Conservation (phyloP, 2,113 vertebrate species). For the Saguinus imperator region DNA sequence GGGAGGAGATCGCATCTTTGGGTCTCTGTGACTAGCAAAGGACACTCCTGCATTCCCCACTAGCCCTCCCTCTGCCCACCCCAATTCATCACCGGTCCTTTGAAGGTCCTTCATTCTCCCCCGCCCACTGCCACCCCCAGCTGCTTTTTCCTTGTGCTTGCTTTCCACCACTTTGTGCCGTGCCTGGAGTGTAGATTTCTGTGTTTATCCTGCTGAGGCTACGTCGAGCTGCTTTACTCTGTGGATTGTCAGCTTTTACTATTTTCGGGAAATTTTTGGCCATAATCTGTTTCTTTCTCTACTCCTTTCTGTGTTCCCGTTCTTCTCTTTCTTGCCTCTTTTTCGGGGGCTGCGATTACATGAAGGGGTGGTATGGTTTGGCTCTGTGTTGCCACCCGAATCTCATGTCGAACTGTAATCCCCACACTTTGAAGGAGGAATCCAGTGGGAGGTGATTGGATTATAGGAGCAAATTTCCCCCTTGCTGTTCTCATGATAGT, state of each 20-base stretch:
- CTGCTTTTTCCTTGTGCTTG: not conserved
- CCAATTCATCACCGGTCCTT: rapidly evolving
- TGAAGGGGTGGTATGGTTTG: too few relatives aligned
- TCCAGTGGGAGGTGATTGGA: too few relatives aligned
- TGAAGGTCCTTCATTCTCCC: not conserved
- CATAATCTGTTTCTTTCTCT: not conserved
- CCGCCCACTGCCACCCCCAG: rapidly evolving
- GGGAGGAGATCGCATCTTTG: not conserved
- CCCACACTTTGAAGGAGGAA: too few relatives aligned
- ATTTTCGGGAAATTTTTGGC: not conserved
- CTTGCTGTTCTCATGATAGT: too few relatives aligned
- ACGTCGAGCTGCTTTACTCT: not conserved
- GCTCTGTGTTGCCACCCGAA: too few relatives aligned
- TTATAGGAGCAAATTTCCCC: too few relatives aligned
- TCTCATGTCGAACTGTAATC: too few relatives aligned
- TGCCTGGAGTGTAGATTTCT: not conserved
- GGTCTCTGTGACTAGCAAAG: not conserved
- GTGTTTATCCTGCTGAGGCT: not conserved
- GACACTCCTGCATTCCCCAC: too few relatives aligned
- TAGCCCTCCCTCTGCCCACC: not conserved
- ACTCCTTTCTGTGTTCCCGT: not conserved
- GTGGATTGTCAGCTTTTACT: not conserved
- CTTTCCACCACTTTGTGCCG: not conserved
- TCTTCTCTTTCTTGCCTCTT: not conserved
- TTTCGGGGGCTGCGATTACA: not conserved